phyloP scores from a whole-genome alignment of 2,113 vertebrate genomes.

The Felis catus region F.catus_Fca126_mat1.0 CM031412.1:208225501-208226000 shows the following conservation, averaged over 20 bases:
- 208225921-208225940: neutral
- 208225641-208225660: neutral
- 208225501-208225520: too few relatives aligned
- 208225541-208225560: too few relatives aligned
- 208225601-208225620: too few relatives aligned
- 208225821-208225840: too few relatives aligned
- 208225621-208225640: too few relatives aligned
- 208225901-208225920: neutral
- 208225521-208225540: too few relatives aligned
- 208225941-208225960: neutral
- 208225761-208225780: neutral
- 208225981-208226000: accelerated
- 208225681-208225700: neutral
- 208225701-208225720: neutral
- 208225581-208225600: too few relatives aligned
- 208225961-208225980: neutral
- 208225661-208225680: neutral
- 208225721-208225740: neutral
- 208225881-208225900: neutral
- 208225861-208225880: neutral
- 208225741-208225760: neutral
- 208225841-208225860: accelerated
- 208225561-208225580: too few relatives aligned
- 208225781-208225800: accelerated
- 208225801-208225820: neutral